Evolutionary conservation across 2,888 invertebrate genomes (phyloP), one percentile per base, ranked within the genome.

Genomic region (Zygogramma bicolorata): DNA sequence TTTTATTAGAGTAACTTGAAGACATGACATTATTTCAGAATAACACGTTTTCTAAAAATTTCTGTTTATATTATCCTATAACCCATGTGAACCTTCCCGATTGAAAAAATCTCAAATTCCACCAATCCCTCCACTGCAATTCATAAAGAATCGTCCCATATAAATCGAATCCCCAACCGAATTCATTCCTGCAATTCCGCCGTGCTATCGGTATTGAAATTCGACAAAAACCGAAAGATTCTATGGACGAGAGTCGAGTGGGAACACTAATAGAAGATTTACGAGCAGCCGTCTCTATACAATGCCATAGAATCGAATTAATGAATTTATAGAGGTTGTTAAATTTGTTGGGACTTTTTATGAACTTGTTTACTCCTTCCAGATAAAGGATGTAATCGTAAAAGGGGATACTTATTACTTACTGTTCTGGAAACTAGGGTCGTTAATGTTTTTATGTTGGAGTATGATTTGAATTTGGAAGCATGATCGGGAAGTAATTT

Each of bases 311-410:
- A 68, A 68, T 70, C 59, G 74, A 68, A 68, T 71, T 74, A 68
- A 71, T 71, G 70, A 70, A 74, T 67, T 68, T 74, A 68, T 57
- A 62, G 53, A 42, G 46, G 27, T 65, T 59, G 68, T 74, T 68
- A 74, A 74, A 71, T 62, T 46, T 40, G 70, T 62, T 65, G 31
- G 53, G 34, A 22, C 18, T 42, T 29, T 70, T 70, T 68, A 74
- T 71, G 68, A 68, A 70, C 46, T 38, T 74, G 74, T 74, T 74
- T 74, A 66, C 74, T 22, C 27, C 53, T 53, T 27, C 53, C 27
- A 53, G 53, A 53, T 53, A 53, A 27, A 53, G 53, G 53, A 53
- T 53, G 53, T 53, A 53, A 53, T 53, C 53, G 53, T 53, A 27
- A 53, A 27, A 25, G 53, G 46, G 46, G n/a, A 53, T 53, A 53